Conservation (phyloP, 1,140 invertebrate genomes). For the Pseudomyrmex sp. region DNA sequence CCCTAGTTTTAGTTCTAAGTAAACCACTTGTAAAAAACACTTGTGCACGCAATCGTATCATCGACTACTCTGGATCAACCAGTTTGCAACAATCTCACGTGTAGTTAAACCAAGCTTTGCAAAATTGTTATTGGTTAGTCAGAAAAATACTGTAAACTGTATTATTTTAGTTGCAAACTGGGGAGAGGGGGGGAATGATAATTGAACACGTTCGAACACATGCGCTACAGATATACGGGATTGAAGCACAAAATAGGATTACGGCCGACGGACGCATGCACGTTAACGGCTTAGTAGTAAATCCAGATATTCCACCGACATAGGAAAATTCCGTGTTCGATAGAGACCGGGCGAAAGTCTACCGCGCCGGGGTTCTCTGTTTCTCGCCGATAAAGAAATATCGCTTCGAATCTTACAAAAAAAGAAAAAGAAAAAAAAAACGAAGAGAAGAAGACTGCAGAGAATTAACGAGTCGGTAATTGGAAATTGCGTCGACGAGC, state of each 20-base stretch:
- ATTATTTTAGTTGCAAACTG: conserved; percentile 17
- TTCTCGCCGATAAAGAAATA: conserved; percentile 20
- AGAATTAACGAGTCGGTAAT: background rate
- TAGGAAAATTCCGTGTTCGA: conserved; percentile 38
- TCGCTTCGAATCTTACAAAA: background rate
- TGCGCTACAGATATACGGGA: background rate
- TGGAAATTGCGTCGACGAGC: background rate
- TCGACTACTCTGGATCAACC: conserved; percentile 1
- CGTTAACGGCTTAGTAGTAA: conserved; percentile 59
- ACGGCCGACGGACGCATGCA: conserved; percentile 26
- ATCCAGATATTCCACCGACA: conserved; percentile 57
- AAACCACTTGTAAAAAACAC: background rate
- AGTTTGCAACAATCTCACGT: background rate
- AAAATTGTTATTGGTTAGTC: background rate
- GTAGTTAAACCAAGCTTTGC: background rate
- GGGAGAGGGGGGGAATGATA: background rate
- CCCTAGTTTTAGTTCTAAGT: background rate
- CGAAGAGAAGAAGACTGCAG: background rate
- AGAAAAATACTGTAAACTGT: conserved; percentile 4
- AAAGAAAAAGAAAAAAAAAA: background rate
- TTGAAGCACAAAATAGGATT: conserved; percentile 49
- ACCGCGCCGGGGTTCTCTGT: background rate
- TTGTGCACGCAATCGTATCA: background rate
- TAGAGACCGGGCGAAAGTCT: conserved; percentile 2
- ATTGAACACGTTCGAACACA: conserved; percentile 14